phyloP scores from a whole-genome alignment of 1,140 invertebrate genomes.

The Drosophila bipectinata region DNA sequence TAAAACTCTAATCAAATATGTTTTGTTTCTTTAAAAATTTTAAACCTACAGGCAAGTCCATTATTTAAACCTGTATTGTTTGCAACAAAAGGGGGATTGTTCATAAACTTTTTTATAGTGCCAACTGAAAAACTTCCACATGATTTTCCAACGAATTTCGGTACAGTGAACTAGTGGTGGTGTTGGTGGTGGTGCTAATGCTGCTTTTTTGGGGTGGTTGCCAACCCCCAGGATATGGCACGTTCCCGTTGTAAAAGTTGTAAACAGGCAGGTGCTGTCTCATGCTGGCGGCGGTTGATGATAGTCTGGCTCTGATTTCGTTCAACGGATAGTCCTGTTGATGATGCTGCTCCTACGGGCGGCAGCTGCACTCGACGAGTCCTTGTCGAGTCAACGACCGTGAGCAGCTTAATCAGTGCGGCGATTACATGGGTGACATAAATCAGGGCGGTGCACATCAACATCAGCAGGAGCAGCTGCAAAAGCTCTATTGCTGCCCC shows the following conservation, averaged over 20 bases:
- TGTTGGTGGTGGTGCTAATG: constrained; percentile 39
- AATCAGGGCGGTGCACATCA: constrained; percentile 48
- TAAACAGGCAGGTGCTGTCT: constrained; percentile 75
- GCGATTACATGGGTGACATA: constrained; percentile 78
- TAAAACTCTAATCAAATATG: background rate
- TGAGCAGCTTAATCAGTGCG: constrained; percentile 72
- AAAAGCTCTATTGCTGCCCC: constrained; percentile 52
- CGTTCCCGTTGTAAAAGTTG: constrained; percentile 76
- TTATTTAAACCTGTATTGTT: background rate
- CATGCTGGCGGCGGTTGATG: constrained; percentile 69
- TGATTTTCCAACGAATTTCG: constrained; percentile 7
- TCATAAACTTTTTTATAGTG: background rate
- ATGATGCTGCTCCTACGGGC: constrained; percentile 53
- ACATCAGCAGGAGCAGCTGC: constrained; percentile 52
- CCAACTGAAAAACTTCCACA: constrained; percentile 4
- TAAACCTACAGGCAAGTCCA: background rate
- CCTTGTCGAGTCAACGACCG: constrained; percentile 68
- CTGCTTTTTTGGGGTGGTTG: constrained; percentile 66
- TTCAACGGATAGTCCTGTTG: constrained; percentile 10
- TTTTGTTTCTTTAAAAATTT: background rate
- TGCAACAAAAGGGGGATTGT: background rate
- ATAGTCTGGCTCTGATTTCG: constrained; percentile 52
- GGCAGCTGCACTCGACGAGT: constrained; percentile 51
- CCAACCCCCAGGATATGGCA: constrained; percentile 79
- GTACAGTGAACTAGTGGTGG: constrained; percentile 15